phyloP scores from a whole-genome alignment of 1,140 invertebrate species.

The Zaprionus davidi region DNA sequence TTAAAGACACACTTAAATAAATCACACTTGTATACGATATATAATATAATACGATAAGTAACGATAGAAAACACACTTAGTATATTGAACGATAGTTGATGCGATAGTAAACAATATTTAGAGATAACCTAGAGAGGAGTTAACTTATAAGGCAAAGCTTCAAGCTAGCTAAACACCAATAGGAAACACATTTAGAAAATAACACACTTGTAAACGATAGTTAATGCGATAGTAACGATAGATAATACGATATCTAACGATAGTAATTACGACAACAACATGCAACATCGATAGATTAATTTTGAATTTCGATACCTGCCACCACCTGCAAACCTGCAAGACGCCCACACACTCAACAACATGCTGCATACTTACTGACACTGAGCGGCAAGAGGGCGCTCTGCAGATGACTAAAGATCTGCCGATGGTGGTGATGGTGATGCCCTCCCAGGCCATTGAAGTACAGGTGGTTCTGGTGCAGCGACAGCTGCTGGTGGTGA shows the following conservation, averaged over 20 bases:
- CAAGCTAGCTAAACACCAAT: too few species aligned
- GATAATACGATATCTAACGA: not conserved
- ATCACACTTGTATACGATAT: not conserved
- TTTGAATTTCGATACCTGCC: not conserved
- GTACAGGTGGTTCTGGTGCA: conserved; percentile 83
- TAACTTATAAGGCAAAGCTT: too few species aligned
- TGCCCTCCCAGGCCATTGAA: conserved; percentile 76
- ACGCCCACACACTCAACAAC: conserved; percentile 1
- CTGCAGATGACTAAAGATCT: conserved; percentile 82
- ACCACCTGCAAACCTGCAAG: not conserved
- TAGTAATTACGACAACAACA: conserved; percentile 28
- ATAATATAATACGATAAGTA: not conserved
- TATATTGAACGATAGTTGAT: too few species aligned
- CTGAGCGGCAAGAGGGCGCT: conserved; percentile 80
- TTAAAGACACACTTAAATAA: conserved; percentile 31
- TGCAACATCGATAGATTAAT: conserved; percentile 55
- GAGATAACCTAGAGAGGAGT: too few species aligned
- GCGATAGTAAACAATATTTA: too few species aligned
- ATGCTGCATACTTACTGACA: conserved; percentile 80
- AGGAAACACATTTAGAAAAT: too few species aligned
- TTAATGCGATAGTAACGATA: not conserved
- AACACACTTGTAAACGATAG: too few species aligned
- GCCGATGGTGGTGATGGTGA: conserved; percentile 77
- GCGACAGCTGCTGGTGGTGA: conserved; percentile 79
- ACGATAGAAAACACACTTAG: not conserved